Evolutionary conservation across 2,888 invertebrate genomes (phyloP).

Genomic region (Drosophila paramelanica): DNA sequence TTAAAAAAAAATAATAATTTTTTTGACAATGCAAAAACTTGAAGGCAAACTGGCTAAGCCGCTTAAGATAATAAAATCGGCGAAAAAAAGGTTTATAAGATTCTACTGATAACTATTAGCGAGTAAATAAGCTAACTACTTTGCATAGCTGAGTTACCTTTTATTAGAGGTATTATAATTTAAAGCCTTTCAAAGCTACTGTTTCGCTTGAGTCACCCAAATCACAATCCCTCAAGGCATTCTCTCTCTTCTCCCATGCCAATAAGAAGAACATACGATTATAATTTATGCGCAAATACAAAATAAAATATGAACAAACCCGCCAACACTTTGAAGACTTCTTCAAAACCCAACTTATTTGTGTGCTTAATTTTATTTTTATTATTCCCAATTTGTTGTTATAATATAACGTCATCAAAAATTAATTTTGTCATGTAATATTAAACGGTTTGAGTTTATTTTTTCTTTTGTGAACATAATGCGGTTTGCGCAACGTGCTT

Average conservation of each 20-base stretch:
- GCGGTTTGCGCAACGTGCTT: slow-evolving; percentile 70
- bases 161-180: slow-evolving; percentile 15
- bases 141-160: slow-evolving; percentile 12
- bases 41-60: slow-evolving; percentile 25
- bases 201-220: background rate
- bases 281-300: slow-evolving; percentile 53
- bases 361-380: slow-evolving; percentile 3
- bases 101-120: slow-evolving; percentile 25
- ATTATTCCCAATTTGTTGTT: slow-evolving; percentile 19
- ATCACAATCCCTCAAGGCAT: background rate
- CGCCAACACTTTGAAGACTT: slow-evolving; percentile 30
- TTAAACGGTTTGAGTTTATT: slow-evolving; percentile 43
- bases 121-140: slow-evolving; percentile 5
- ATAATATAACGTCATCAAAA: slow-evolving; percentile 65
- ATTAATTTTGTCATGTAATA: slow-evolving; percentile 65
- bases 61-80: slow-evolving; percentile 37
- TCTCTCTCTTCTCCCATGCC: slow-evolving; percentile 1
- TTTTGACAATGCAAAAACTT: slow-evolving; percentile 17
- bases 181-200: slow-evolving; percentile 30
- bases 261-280: slow-evolving; percentile 5
- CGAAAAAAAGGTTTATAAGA: slow-evolving; percentile 16
- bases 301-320: slow-evolving; percentile 6
- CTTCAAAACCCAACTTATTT: slow-evolving; percentile 16
- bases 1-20: background rate
- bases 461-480: slow-evolving; percentile 29